Percentiles rank a stretch among this genome's conserved stretches.
These are phyloP conservation scores for Volucella bombylans DNA, from an alignment of 2,888 invertebrate genomes.

Conservation along the genomic window DNA sequence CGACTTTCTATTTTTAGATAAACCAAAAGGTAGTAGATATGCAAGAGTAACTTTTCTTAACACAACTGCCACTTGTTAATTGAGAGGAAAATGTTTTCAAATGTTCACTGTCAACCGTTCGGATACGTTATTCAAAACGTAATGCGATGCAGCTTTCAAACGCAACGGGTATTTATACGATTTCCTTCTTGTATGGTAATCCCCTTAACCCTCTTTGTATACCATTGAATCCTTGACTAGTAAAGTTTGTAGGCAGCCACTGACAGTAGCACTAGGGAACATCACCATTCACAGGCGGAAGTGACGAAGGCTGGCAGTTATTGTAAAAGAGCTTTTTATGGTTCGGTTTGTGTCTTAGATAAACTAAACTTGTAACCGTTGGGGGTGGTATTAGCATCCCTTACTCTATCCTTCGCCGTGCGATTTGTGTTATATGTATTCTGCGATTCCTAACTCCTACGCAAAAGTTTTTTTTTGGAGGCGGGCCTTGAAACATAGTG, in stretches of 20 bases:
- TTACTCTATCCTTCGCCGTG: background rate
- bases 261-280: constrained; percentile 16
- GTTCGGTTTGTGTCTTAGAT: constrained; percentile 48
- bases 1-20: too few species aligned
- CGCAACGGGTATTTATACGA: constrained; percentile 70
- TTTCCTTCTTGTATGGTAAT: constrained; percentile 32
- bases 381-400: background rate
- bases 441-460: constrained; percentile 55
- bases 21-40: too few species aligned
- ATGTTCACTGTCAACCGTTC: constrained; percentile 62
- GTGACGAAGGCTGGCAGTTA: constrained; percentile 52
- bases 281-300: constrained; percentile 57
- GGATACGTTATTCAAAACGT: constrained; percentile 72
- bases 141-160: constrained; percentile 73
- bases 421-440: constrained; percentile 7
- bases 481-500: constrained; percentile 54
- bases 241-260: constrained; percentile 31
- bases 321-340: constrained; percentile 39
- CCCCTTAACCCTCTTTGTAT: constrained; percentile 17
- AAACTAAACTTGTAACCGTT: background rate
- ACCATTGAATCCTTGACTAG: constrained; percentile 8
- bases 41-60: background rate
- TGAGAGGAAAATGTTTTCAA: constrained; percentile 7
- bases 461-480: constrained; percentile 41
- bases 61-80: constrained; percentile 59